phyloP scores from a whole-genome alignment of 2,113 vertebrate genomes.

The Malurus melanocephalus region DNA sequence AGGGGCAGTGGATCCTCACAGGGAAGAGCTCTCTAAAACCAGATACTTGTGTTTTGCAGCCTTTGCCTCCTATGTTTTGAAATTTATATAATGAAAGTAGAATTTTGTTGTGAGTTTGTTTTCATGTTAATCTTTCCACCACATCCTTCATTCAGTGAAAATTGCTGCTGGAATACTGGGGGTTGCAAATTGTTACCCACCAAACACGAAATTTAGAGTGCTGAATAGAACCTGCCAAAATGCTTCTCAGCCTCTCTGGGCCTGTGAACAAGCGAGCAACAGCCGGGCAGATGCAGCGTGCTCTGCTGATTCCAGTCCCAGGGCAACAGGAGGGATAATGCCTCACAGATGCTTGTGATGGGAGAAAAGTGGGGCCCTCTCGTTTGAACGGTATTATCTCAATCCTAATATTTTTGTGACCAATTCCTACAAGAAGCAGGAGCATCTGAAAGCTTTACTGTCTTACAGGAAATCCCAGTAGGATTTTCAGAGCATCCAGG shows the following conservation, averaged over 20 bases:
- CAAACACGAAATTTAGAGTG: rapidly evolving
- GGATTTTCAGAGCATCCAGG: neutral
- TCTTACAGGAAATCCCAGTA: neutral
- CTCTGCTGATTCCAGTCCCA: rapidly evolving
- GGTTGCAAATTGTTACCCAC: neutral
- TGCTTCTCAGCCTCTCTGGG: neutral
- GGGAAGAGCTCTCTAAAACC: neutral
- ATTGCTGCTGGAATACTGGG: neutral
- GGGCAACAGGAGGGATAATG: neutral
- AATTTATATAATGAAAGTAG: rapidly evolving
- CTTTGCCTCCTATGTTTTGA: neutral
- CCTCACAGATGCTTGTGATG: neutral
- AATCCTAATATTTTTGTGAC: neutral
- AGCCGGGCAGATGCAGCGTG: rapidly evolving
- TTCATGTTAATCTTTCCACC: neutral
- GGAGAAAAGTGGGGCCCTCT: neutral
- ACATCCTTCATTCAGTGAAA: neutral
- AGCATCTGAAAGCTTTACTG: neutral
- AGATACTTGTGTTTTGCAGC: neutral
- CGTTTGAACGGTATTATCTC: rapidly evolving
- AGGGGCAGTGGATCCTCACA: rapidly evolving
- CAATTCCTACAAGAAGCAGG: neutral
- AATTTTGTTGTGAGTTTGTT: neutral
- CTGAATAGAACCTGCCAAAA: neutral
- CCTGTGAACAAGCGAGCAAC: rapidly evolving